Percentiles rank a stretch among this genome's conserved stretches.
Evolutionary conservation across 2,113 vertebrate genomes (phyloP).

Genomic region (Istiophorus platypterus): DNA sequence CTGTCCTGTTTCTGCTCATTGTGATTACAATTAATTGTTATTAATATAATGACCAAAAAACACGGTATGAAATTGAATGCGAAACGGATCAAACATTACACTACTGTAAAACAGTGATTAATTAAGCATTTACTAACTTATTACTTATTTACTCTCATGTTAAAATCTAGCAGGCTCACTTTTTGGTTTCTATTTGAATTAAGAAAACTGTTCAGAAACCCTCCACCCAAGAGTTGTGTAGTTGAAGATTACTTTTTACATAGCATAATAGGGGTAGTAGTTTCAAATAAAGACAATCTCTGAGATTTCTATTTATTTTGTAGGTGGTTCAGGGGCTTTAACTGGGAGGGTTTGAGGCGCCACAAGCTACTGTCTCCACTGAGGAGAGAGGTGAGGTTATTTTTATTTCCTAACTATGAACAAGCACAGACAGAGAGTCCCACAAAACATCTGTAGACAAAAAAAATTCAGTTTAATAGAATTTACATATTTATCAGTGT

Average conservation of each 20-base stretch:
- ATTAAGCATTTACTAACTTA: too few species aligned
- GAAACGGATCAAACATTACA: too few species aligned
- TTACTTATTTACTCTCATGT: too few species aligned
- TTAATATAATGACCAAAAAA: too few species aligned
- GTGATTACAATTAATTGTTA: too few species aligned
- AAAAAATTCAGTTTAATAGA: background rate
- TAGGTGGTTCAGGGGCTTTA: slow-evolving; percentile 88
- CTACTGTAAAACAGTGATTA: too few species aligned
- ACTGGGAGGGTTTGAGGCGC: slow-evolving; percentile 85
- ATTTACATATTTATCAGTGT: background rate
- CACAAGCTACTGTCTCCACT: slow-evolving; percentile 81
- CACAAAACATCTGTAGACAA: background rate
- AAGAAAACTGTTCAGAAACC: background rate
- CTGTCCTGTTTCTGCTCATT: too few species aligned
- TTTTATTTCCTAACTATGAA: background rate
- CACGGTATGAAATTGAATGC: too few species aligned
- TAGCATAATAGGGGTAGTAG: too few species aligned
- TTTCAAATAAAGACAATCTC: background rate
- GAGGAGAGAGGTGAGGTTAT: slow-evolving; percentile 81
- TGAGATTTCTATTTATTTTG: background rate
- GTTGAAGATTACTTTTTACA: too few species aligned
- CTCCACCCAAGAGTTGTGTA: background rate
- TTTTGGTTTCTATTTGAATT: background rate
- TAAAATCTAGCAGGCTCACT: too few species aligned
- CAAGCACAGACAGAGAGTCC: background rate